Percentiles rank a stretch among this genome's conserved stretches.
Evolutionary conservation across 2,797 vertebrate species (phyloP).

Genomic region (Oreochromis grahami): DNA sequence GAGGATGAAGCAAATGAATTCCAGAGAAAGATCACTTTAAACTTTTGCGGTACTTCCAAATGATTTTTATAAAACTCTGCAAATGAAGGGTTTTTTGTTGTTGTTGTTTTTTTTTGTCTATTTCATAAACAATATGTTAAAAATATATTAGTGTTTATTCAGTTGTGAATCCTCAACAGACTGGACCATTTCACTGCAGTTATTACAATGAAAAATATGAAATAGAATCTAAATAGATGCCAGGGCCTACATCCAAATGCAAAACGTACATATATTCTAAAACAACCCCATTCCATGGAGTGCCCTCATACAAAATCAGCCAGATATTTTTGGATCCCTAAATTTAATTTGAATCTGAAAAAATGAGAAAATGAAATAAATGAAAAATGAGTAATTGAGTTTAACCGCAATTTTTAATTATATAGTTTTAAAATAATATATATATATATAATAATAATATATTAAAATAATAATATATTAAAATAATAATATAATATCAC

Average conservation of each 20-base stretch:
- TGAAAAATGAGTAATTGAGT: neutral
- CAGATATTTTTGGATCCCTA: neutral
- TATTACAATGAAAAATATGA: neutral
- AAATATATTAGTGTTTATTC: neutral
- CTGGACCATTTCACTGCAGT: neutral
- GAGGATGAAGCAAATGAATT: neutral
- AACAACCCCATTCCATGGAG: too few species aligned
- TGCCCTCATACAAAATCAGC: neutral
- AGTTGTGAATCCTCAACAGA: neutral
- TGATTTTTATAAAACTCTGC: neutral
- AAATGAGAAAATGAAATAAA: neutral
- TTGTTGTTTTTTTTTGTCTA: neutral
- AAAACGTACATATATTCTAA: neutral
- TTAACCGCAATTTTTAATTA: accelerated
- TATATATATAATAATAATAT: too few species aligned
- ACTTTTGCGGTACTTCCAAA: neutral
- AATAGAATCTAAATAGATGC: neutral
- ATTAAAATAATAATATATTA: too few species aligned
- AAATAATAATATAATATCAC: neutral
- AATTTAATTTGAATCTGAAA: neutral
- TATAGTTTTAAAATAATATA: neutral
- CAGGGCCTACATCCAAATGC: neutral
- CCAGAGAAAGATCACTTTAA: neutral
- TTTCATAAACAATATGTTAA: neutral
- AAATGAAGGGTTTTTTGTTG: neutral